Evolutionary conservation across 2,797 vertebrate genomes (phyloP).

Genomic region (Hybognathus amarus): DNA sequence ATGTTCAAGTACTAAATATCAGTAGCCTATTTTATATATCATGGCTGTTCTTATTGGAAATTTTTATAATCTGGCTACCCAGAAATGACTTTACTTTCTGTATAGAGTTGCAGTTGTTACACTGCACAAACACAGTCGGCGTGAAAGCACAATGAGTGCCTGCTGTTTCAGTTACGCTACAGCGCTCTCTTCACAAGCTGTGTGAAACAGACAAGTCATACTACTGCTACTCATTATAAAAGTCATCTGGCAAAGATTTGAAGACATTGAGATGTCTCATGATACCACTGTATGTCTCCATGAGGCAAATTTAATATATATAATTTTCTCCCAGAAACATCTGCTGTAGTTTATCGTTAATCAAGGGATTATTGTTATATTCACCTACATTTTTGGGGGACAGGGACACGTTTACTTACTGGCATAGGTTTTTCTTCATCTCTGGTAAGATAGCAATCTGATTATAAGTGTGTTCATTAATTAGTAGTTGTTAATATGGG

Average conservation of each 20-base stretch:
- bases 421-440: too few relatives aligned
- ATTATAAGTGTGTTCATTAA: too few relatives aligned
- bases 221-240: conserved; percentile 9
- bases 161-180: conserved; percentile 17
- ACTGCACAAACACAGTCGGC: not conserved
- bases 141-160: conserved; percentile 20
- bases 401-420: too few relatives aligned
- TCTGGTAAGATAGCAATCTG: too few relatives aligned
- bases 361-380: too few relatives aligned
- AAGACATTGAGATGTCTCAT: not conserved
- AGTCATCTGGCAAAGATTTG: not conserved
- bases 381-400: too few relatives aligned
- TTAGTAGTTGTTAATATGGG: too few relatives aligned
- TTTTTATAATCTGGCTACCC: not conserved
- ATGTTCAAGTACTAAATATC: not conserved
- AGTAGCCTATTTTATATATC: not conserved
- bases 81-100: not conserved
- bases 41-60: not conserved
- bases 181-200: conserved; percentile 3
- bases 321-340: not conserved
- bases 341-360: not conserved
- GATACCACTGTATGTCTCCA: not conserved
- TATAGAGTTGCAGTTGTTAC: not conserved
- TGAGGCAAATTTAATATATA: conserved; percentile 15
- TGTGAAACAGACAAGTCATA: conserved; percentile 6